phyloP scores from a whole-genome alignment of 1,140 invertebrate species.

The Trachymyrmex cornetzi region DNA sequence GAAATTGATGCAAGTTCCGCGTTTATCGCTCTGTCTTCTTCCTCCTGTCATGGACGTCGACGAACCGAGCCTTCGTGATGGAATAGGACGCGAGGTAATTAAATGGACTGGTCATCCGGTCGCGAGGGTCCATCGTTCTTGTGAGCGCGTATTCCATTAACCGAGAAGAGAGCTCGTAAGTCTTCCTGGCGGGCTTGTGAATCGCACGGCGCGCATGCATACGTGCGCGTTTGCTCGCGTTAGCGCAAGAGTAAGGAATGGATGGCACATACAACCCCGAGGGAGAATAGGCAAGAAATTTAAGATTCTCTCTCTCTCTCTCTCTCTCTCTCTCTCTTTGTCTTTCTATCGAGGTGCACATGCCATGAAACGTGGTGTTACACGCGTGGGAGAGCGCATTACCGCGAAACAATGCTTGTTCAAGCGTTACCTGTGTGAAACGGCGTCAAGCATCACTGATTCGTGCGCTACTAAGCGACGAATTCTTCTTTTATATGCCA shows the following conservation, averaged over 20 bases:
- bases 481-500: slow-evolving; percentile 22
- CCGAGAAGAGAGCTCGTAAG: slow-evolving; percentile 58
- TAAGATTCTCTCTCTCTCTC: neutral
- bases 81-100: slow-evolving; percentile 59
- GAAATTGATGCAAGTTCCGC: slow-evolving; percentile 37
- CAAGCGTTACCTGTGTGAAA: slow-evolving; percentile 18
- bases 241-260: neutral
- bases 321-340: neutral
- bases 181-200: slow-evolving; percentile 50
- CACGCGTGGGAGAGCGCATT: slow-evolving; percentile 55
- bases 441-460: slow-evolving; percentile 33
- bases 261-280: slow-evolving; percentile 16
- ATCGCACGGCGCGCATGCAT: slow-evolving; percentile 27
- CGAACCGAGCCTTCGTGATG: slow-evolving; percentile 28
- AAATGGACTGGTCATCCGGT: slow-evolving; percentile 49
- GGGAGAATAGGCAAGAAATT: slow-evolving; percentile 56
- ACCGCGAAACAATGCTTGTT: slow-evolving; percentile 41
- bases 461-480: slow-evolving; percentile 19
- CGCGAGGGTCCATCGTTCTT: slow-evolving; percentile 55
- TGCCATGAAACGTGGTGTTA: slow-evolving; percentile 57
- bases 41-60: slow-evolving; percentile 29
- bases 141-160: slow-evolving; percentile 59
- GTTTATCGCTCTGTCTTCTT: slow-evolving; percentile 39
- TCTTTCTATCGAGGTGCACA: neutral
- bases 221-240: neutral